A percentile compares a stretch with the other conserved stretches of the same genome.
Evolutionary conservation across 2,888 invertebrate genomes (phyloP).

Genomic region (Napeogenes sylphis): DNA sequence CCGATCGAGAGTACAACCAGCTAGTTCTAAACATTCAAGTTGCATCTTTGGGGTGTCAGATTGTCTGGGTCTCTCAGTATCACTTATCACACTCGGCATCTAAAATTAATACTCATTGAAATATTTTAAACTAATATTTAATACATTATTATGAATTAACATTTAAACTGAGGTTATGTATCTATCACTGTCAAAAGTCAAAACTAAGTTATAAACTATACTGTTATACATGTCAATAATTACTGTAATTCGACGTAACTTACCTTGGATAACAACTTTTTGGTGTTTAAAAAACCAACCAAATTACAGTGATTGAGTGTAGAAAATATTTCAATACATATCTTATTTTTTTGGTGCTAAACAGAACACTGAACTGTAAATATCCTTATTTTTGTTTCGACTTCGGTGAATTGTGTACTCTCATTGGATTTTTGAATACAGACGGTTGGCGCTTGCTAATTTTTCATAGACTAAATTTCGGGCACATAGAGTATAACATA

Average conservation of each 20-base stretch:
- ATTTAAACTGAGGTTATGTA: slow-evolving; percentile 27
- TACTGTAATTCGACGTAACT: neutral
- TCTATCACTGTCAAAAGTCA: slow-evolving; percentile 24
- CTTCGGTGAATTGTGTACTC: neutral
- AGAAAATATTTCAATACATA: no score
- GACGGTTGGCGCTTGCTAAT: neutral
- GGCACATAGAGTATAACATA: neutral
- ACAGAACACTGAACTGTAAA: neutral
- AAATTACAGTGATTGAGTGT: no score
- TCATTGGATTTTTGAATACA: neutral
- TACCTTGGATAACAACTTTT: no score
- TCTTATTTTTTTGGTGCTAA: no score
- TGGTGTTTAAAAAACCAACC: no score
- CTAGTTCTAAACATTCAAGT: slow-evolving; percentile 84
- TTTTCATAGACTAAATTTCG: neutral
- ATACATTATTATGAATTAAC: slow-evolving; percentile 28
- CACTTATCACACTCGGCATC: slow-evolving; percentile 65
- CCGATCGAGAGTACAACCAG: slow-evolving; percentile 88
- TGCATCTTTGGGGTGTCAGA: slow-evolving; percentile 70
- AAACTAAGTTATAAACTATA: neutral
- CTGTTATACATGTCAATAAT: slow-evolving; percentile 3
- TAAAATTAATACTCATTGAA: slow-evolving; percentile 45
- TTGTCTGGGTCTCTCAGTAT: slow-evolving; percentile 50
- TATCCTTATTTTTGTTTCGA: neutral
- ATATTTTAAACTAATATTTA: slow-evolving; percentile 33